Base-by-base conservation (phyloP, 1,140 invertebrate genomes). In the Coenobita brevimanus region DNA sequence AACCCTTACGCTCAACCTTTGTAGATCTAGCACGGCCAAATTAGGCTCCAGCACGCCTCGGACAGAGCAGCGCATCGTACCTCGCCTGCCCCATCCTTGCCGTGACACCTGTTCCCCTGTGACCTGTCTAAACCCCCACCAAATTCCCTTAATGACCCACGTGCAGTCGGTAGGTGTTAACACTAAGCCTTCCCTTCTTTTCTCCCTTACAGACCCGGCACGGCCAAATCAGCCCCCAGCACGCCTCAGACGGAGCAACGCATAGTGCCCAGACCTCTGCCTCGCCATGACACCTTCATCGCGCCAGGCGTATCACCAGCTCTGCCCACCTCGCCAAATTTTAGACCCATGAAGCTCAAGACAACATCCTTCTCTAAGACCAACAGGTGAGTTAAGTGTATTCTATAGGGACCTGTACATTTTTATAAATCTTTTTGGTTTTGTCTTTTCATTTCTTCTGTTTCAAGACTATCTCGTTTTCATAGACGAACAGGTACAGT, bases 71-170 rank as follows among this genome's bases (percentile, higher is more conserved):
- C 54, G 86, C 33, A 75, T 88, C 50, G 86, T 88, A 50, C 86
- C 86, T 38, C 67, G 86, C n/a, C n/a, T n/a, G 8, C 79, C 86
- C 41, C 86, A 82, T 36, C 86, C 86, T 6, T 50, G 86, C 78
- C 86, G 82, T 88, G 86, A 88, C 80, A 88, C 86, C 69, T 88
- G n/a, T n/a, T n/a, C n/a, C n/a, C n/a, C n/a, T n/a, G n/a, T n/a
- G n/a, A n/a, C n/a, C n/a, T n/a, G n/a, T n/a, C n/a, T n/a, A n/a
- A n/a, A n/a, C n/a, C n/a, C n/a, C n/a, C n/a, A n/a, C n/a, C n/a
- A n/a, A n/a, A n/a, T n/a, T n/a, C n/a, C n/a, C n/a, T n/a, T n/a
- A n/a, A n/a, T n/a, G n/a, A n/a, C n/a, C n/a, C n/a, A n/a, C n/a
- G n/a, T n/a, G n/a, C n/a, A n/a, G n/a, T n/a, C n/a, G n/a, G n/a